These are phyloP conservation scores for Cepphus grylle DNA, from an alignment of 2,113 vertebrate species.

Conservation along the genomic window DNA sequence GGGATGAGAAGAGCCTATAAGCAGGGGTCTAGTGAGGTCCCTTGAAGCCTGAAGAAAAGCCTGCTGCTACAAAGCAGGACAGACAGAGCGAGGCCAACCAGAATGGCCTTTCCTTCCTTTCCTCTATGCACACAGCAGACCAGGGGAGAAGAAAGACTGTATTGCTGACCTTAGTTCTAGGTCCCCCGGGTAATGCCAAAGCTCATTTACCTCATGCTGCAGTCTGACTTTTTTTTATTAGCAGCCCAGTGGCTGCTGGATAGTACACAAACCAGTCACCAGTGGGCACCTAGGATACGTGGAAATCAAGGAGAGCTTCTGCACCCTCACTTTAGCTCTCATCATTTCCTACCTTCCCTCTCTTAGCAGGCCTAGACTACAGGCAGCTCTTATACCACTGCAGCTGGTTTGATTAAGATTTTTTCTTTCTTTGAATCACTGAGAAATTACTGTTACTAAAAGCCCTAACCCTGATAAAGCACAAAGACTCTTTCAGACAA, in stretches of 20 bases:
- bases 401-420: not conserved
- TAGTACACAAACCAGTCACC: not conserved
- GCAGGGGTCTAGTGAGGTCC: not conserved
- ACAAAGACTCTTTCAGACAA: not conserved
- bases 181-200: constrained; percentile 33
- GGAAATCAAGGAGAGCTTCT: not conserved
- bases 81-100: not conserved
- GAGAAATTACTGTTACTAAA: not conserved
- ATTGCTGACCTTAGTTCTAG: not conserved
- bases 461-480: not conserved
- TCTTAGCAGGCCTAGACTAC: not conserved
- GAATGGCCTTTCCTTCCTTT: not conserved
- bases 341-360: not conserved
- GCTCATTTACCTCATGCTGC: constrained; percentile 37
- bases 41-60: not conserved
- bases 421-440: not conserved
- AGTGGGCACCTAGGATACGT: not conserved
- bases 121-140: not conserved
- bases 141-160: not conserved
- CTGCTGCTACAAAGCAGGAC: not conserved
- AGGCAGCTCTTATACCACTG: not conserved
- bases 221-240: not conserved
- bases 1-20: not conserved
- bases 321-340: not conserved
- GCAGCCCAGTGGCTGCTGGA: not conserved